Evolutionary conservation across 2,888 invertebrate species (phyloP), one percentile per base, ranked within the genome.

Genomic region (Rosalia funebris): DNA sequence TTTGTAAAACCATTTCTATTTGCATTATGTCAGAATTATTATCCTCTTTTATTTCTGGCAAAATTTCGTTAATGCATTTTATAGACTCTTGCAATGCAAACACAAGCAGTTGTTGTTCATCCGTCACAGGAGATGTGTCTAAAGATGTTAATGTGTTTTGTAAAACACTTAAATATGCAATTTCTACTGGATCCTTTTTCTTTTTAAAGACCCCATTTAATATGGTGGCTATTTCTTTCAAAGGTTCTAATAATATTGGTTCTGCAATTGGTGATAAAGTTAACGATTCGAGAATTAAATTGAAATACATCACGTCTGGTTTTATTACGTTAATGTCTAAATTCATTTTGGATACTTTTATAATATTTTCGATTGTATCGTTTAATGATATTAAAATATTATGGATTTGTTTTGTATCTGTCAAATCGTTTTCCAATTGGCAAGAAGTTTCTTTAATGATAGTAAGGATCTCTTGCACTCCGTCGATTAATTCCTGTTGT

Each of bases 401-500:
- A 36, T 60, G 57, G 25, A 66, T 58, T 11, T 20, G 11, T n/a
- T 34, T 31, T 17, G 25, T 1, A 3, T 39, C 50, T 15, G 4
- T 53, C 9, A 57, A 32, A 44, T 62, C 46, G 14, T 56, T 62
- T 50, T 66, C 58, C 46, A 65, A 14, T 5, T 50, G 55, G 1
- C 25, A 7, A 4, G 45, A 34, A 7, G 19, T 48, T 31, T 39
- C 52, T 3, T 65, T 48, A 1, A 65, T 39, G n/a, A 45, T 32
- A 31, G 48, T 62, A 7, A 65, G 15, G 1, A 68, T 41, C 16
- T 64, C 61, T 5, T 47, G 15, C 1, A 63, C 37, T 16, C 65
- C 66, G 3, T 54, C 63, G 9, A 66, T 20, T 7, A 68, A 17
- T 1, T 48, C 63, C 42, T 66, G 58, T 37, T 62, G 60, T 15